phyloP scores from a whole-genome alignment of 2,113 vertebrate genomes.

The Melozone crissalis region DNA sequence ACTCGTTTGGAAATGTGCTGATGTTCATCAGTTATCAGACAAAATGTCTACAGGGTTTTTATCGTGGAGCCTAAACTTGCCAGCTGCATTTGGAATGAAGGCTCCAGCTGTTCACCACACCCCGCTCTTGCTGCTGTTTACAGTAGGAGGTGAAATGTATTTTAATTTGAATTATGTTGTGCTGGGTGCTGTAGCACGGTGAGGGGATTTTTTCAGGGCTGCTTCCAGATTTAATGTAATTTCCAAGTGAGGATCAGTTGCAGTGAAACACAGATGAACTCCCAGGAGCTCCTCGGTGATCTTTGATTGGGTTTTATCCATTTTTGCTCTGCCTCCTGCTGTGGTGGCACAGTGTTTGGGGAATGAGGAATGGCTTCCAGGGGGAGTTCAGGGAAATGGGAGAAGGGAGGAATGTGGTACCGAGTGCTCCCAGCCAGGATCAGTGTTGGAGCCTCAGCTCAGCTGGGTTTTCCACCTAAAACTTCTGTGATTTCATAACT shows the following conservation, averaged over 20 bases:
- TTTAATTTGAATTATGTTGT: not conserved
- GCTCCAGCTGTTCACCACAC: slow-evolving; percentile 49
- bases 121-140: slow-evolving; percentile 15
- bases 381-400: not conserved
- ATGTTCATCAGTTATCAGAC: slow-evolving; percentile 52
- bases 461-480: not conserved
- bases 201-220: not conserved
- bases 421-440: not conserved
- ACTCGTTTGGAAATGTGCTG: slow-evolving; percentile 63
- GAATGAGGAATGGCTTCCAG: not conserved
- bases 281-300: not conserved
- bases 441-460: accelerated
- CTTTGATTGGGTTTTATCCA: not conserved
- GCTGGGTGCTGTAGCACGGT: accelerated
- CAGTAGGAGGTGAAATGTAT: not conserved
- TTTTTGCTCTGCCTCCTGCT: not conserved
- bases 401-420: not conserved
- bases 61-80: slow-evolving; percentile 37
- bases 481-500: not conserved
- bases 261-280: not conserved
- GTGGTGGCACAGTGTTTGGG: not conserved
- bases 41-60: slow-evolving; percentile 55
- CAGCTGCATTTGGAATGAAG: not conserved
- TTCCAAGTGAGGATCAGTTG: not conserved
- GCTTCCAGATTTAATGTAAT: not conserved